Conservation (phyloP, 1,140 invertebrate species). For the Atta colombica region DNA sequence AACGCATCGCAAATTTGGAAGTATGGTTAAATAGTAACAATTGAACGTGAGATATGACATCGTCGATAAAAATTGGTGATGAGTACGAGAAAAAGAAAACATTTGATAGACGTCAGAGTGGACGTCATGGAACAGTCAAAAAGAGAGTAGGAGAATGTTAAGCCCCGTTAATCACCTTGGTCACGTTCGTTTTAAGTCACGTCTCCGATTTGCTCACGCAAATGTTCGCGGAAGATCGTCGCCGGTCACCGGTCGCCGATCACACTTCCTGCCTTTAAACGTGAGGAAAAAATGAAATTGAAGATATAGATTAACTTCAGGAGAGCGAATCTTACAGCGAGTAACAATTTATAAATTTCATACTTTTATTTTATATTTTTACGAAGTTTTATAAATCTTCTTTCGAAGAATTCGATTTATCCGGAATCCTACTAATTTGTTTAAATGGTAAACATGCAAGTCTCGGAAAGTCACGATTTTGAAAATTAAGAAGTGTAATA, state of each 20-base stretch:
- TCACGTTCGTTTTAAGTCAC: conserved; percentile 37
- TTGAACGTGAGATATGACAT: neutral
- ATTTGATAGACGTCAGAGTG: conserved; percentile 32
- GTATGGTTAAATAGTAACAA: neutral
- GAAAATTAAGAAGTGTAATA: too few species aligned
- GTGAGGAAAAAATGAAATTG: conserved; percentile 34
- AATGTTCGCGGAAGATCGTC: conserved; percentile 22
- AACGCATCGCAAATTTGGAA: neutral
- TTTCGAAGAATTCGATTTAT: neutral
- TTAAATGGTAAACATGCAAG: neutral
- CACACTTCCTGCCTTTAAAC: conserved; percentile 24
- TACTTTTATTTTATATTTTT: neutral
- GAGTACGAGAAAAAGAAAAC: conserved; percentile 36
- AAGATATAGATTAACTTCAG: neutral
- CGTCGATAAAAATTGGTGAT: conserved; percentile 29
- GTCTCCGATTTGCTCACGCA: conserved; percentile 32
- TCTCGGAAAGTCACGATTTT: too few species aligned
- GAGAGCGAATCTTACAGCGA: neutral
- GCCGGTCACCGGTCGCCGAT: neutral
- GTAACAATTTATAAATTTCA: neutral
- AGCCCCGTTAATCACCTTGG: conserved; percentile 72
- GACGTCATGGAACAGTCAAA: conserved; percentile 57
- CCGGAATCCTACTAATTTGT: neutral
- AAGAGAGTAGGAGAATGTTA: conserved; percentile 65
- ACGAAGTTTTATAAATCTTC: neutral